Evolutionary conservation across 1,140 invertebrate genomes (phyloP), one percentile per base, ranked within the genome.

Genomic region (Pogonomyrmex californicus): DNA sequence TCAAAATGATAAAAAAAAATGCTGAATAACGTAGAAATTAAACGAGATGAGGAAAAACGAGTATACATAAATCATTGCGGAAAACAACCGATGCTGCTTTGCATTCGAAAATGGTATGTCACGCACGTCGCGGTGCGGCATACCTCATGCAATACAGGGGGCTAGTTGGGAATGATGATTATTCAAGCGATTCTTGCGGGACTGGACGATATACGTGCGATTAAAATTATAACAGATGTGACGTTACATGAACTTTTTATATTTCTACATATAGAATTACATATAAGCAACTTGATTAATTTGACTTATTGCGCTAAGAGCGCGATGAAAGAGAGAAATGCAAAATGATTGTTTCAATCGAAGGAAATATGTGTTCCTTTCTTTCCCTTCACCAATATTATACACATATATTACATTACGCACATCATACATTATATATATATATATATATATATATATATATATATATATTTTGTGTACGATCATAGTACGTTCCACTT

Each of bases 61-160:
- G 77, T 23, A 23, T 23, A 23, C 23, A 71, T 81, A 56, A 81
- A 81, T 81, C 78, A 81, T 44, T 14, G 49, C 17, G 17, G 38
- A 81, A 81, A 81, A 12, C n/a, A 81, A 23, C 68, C 12, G 65
- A 33, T 30, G 23, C 36, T 81, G 36, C 54, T 81, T 81, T 81
- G 47, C 36, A 81, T 81, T 54, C n/a, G 38, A 70, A 47, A 70
- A 30, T 44, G 44, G 23, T 54, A 65, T 71, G 65, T 81, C 65
- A 81, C 78, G 78, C 78, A 71, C 49, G 49, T 36, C n/a, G 4
- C 7, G 41, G 4, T 7, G 30, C 41, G 5, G 10, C 23, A 7
- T 36, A 41, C 47, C 30, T 65, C 65, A 23, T 56, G 38, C 65
- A 81, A 23, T 56, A 51, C 36, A 1, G 36, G 36, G 9, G 12